phyloP scores from a whole-genome alignment of 2,113 vertebrate species.

The Lepidothrix coronata region DNA sequence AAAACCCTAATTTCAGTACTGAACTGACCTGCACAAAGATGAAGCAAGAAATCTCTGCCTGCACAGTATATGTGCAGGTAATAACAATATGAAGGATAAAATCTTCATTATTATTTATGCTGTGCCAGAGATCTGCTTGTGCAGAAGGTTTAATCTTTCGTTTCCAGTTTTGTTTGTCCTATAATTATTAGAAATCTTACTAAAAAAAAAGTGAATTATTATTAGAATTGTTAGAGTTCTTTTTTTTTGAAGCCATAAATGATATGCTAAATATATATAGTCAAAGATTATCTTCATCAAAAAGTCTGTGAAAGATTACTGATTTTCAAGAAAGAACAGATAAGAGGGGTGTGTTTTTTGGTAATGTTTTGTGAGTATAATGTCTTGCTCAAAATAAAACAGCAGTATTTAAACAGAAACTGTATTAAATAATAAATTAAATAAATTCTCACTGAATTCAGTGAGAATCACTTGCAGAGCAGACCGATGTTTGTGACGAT shows the following conservation, averaged over 20 bases:
- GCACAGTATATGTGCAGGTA: neutral
- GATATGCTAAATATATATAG: neutral
- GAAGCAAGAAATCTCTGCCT: neutral
- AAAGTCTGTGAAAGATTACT: neutral
- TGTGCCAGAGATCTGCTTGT: fast-evolving
- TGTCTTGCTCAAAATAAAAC: neutral
- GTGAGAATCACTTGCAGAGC: neutral
- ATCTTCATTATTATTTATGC: neutral
- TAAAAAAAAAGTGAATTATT: neutral
- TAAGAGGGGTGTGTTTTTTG: fast-evolving
- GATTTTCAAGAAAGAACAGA: neutral
- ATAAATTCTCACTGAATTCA: too few relatives aligned
- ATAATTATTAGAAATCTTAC: neutral
- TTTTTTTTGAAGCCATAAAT: neutral
- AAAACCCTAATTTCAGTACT: neutral
- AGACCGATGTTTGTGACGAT: neutral
- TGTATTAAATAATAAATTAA: neutral
- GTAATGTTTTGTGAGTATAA: neutral
- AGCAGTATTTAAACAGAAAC: neutral
- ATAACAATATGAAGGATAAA: neutral
- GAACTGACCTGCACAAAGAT: neutral
- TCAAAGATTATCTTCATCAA: neutral
- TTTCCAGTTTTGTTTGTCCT: neutral
- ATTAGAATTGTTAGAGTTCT: neutral
- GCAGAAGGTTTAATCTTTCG: neutral